phyloP scores from a whole-genome alignment of 2,797 vertebrate genomes.

The Neomorphus geoffroyi region DNA sequence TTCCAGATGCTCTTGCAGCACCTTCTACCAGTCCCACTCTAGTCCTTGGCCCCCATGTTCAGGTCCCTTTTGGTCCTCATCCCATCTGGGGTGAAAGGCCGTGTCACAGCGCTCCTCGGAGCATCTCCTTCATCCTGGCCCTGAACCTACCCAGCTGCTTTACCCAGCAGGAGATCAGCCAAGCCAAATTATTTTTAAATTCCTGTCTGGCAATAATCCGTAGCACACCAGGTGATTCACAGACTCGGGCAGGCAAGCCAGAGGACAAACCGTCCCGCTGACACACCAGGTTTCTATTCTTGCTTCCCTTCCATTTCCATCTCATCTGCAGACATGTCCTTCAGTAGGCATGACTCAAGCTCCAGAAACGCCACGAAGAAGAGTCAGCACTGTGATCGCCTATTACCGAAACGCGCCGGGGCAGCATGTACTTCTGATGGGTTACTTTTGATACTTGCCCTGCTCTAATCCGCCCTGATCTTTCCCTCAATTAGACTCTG shows the following conservation, averaged over 20 bases:
- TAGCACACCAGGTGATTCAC: slow-evolving; percentile 28
- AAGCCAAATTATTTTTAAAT: slow-evolving; percentile 38
- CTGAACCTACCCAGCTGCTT: background rate
- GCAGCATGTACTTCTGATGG: background rate
- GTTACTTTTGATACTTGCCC: background rate
- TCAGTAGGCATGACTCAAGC: background rate
- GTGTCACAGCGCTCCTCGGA: background rate
- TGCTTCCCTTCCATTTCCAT: background rate
- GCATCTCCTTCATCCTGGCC: background rate
- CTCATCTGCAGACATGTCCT: background rate
- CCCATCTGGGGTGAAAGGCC: background rate
- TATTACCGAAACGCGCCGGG: background rate
- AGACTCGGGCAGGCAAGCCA: background rate
- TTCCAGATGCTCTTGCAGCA: rapidly evolving
- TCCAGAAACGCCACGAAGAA: background rate
- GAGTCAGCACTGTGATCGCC: background rate
- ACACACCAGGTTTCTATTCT: slow-evolving; percentile 37
- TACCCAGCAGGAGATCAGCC: background rate
- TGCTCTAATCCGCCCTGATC: background rate
- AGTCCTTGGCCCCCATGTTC: background rate
- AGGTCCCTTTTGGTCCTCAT: background rate
- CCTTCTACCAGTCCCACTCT: background rate
- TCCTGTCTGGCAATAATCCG: slow-evolving; percentile 1
- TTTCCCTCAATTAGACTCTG: background rate
- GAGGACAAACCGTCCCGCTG: background rate